Percentiles rank a stretch among this genome's conserved stretches.
Conservation (phyloP, 2,888 invertebrate genomes). For the Diogma glabrata region DNA sequence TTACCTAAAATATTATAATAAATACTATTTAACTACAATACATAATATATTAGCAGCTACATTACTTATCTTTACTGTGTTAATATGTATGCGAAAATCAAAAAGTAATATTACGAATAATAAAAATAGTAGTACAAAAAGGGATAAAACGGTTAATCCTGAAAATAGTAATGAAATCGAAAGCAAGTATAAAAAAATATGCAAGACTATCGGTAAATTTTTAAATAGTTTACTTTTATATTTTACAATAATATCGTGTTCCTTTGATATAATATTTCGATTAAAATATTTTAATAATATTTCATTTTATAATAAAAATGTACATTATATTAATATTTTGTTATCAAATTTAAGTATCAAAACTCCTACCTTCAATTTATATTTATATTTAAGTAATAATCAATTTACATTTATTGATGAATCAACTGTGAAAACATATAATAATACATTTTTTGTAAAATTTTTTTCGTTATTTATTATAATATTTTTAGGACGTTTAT, state of each 20-base stretch:
- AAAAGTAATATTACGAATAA: not conserved
- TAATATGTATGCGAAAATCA: slow-evolving; percentile 4
- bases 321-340: slow-evolving; percentile 13
- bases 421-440: slow-evolving; percentile 13
- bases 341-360: slow-evolving; percentile 13
- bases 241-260: not conserved
- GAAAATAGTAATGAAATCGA: slow-evolving; percentile 5
- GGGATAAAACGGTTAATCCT: slow-evolving; percentile 21
- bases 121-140: no score
- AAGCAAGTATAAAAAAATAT: slow-evolving; percentile 1
- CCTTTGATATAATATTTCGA: not conserved
- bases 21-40: slow-evolving; percentile 31
- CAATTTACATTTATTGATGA: slow-evolving; percentile 32
- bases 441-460: slow-evolving; percentile 45
- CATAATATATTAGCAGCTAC: slow-evolving; percentile 31
- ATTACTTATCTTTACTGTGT: slow-evolving; percentile 24
- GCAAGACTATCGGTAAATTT: slow-evolving; percentile 9
- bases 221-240: not conserved
- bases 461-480: slow-evolving; percentile 38
- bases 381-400: slow-evolving; percentile 64
- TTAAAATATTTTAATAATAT: slow-evolving; percentile 5
- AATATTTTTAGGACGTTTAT: slow-evolving; percentile 36
- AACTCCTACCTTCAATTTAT: slow-evolving; percentile 33
- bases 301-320: slow-evolving; percentile 6
- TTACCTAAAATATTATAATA: slow-evolving; percentile 30